A percentile compares a stretch with the other conserved stretches of the same genome.
Conservation (phyloP, 2,797 vertebrate species). For the Aulostomus chinensis region DNA sequence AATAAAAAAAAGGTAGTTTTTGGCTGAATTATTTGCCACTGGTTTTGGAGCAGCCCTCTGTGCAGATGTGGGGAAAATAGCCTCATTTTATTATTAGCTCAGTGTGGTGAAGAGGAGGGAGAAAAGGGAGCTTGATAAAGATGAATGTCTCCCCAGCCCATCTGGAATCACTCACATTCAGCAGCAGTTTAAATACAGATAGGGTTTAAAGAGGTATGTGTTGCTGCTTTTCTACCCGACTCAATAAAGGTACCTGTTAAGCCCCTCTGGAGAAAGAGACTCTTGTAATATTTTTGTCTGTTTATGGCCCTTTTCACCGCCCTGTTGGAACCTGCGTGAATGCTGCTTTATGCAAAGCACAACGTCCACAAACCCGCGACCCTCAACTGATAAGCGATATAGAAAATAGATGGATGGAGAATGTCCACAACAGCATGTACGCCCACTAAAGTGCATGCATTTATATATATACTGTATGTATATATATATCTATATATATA, state of each 20-base stretch:
- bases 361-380: too few species aligned
- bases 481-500: too few species aligned
- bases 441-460: too few species aligned
- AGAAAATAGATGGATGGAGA: too few species aligned
- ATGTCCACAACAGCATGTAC: too few species aligned
- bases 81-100: slow-evolving; percentile 43
- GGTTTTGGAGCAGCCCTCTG: slow-evolving; percentile 19
- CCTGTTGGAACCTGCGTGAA: slow-evolving; percentile 54
- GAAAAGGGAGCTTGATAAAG: slow-evolving; percentile 54
- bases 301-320: slow-evolving; percentile 14
- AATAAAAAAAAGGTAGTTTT: slow-evolving; percentile 57
- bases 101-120: slow-evolving; percentile 13
- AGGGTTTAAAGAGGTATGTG: slow-evolving; percentile 50
- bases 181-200: slow-evolving; percentile 46
- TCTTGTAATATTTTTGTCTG: slow-evolving; percentile 25
- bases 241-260: slow-evolving; percentile 59
- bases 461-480: too few species aligned
- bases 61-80: slow-evolving; percentile 43
- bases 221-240: slow-evolving; percentile 30
- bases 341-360: slow-evolving; percentile 43
- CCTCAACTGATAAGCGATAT: too few species aligned
- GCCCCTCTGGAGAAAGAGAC: slow-evolving; percentile 6
- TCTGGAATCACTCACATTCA: slow-evolving; percentile 65
- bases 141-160: slow-evolving; percentile 49
- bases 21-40: slow-evolving; percentile 34